phyloP scores from a whole-genome alignment of 1,140 invertebrate species.

The Zaprionus nigranus region DNA sequence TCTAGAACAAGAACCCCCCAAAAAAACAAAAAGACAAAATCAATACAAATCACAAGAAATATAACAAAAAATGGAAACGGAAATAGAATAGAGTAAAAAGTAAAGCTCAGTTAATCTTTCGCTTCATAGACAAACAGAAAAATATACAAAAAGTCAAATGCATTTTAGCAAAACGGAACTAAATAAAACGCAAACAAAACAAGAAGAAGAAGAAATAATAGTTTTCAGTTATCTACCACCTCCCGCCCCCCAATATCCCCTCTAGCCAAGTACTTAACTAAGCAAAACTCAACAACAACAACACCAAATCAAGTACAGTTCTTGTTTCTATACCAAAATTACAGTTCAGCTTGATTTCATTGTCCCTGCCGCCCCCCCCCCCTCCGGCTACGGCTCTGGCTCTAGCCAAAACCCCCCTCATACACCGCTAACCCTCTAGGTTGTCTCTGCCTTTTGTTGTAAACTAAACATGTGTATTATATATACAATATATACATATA shows the following conservation, averaged over 20 bases:
- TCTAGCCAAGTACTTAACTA: slow-evolving; percentile 68
- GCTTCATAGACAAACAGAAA: slow-evolving; percentile 51
- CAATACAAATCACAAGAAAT: slow-evolving; percentile 27
- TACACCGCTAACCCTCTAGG: slow-evolving; percentile 63
- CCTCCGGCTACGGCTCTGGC: background rate
- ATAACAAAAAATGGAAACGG: slow-evolving; percentile 27
- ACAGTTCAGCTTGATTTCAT: slow-evolving; percentile 40
- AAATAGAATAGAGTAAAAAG: slow-evolving; percentile 32
- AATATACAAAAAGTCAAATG: slow-evolving; percentile 46
- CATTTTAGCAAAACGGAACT: slow-evolving; percentile 37
- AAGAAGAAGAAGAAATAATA: slow-evolving; percentile 17
- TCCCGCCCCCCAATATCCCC: slow-evolving; percentile 20
- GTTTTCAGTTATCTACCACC: slow-evolving; percentile 29
- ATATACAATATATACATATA: slow-evolving; percentile 70
- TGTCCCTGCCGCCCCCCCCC: slow-evolving; percentile 5
- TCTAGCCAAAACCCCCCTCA: slow-evolving; percentile 4
- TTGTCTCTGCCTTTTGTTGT: slow-evolving; percentile 80
- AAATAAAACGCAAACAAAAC: background rate
- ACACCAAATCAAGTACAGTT: slow-evolving; percentile 10
- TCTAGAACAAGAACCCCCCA: slow-evolving; percentile 36
- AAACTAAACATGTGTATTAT: slow-evolving; percentile 79
- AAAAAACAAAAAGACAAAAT: slow-evolving; percentile 15
- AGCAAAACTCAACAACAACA: slow-evolving; percentile 17
- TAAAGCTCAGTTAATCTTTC: slow-evolving; percentile 52
- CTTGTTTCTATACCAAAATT: slow-evolving; percentile 33